These are phyloP conservation scores for Chironomus riparius DNA, from an alignment of 2,888 invertebrate genomes.

Conservation along the genomic window DNA sequence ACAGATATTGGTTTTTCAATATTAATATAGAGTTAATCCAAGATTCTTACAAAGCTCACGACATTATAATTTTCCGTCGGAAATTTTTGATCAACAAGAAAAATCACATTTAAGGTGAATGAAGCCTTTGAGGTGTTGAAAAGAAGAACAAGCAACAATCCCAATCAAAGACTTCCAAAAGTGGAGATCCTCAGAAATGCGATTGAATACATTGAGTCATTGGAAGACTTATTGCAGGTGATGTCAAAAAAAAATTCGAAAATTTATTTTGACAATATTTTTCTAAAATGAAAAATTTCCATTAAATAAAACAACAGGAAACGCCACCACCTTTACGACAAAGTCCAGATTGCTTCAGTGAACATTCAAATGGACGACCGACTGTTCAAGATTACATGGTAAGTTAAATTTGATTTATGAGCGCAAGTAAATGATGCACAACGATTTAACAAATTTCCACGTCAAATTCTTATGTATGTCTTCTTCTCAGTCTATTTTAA, in stretches of 20 bases:
- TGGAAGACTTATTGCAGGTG: slow-evolving; percentile 71
- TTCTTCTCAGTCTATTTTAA: not conserved
- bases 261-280: not conserved
- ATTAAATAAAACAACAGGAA: not conserved
- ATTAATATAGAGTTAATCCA: too few species aligned
- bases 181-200: slow-evolving; percentile 95
- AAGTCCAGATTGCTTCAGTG: slow-evolving; percentile 37
- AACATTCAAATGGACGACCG: slow-evolving; percentile 37
- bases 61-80: not conserved
- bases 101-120: slow-evolving; percentile 60
- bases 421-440: not conserved
- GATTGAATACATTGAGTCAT: slow-evolving; percentile 92
- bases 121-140: slow-evolving; percentile 96
- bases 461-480: not conserved
- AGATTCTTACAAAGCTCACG: too few species aligned
- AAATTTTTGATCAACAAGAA: not conserved
- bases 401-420: slow-evolving; percentile 31
- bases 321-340: slow-evolving; percentile 36
- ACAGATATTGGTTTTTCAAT: too few species aligned
- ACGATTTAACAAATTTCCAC: not conserved
- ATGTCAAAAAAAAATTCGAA: not conserved
- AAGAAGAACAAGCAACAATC: slow-evolving; percentile 85
- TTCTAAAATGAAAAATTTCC: not conserved
- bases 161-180: slow-evolving; percentile 93
- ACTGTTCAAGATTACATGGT: slow-evolving; percentile 42